Conservation (phyloP, 2,888 invertebrate genomes). For the Tiliacea aurago region DNA sequence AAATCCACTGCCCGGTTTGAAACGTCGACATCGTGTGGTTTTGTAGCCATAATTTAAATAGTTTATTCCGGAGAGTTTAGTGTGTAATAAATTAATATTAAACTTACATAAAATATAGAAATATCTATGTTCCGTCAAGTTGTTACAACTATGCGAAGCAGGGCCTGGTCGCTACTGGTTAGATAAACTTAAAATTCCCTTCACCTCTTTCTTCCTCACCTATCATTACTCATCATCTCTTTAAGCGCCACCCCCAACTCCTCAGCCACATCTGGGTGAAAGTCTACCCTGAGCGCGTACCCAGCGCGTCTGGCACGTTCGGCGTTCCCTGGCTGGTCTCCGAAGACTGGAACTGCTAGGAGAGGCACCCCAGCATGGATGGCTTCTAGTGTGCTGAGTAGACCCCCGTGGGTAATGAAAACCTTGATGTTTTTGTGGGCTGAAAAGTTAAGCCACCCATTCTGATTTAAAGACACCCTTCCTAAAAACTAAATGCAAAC, state of each 20-base stretch:
- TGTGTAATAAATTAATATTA: too few species aligned
- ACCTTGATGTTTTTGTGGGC: conserved; percentile 72
- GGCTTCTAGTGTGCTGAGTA: conserved; percentile 74
- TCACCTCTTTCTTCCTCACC: conserved; percentile 37
- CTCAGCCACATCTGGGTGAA: conserved; percentile 64
- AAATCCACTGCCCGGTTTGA: too few species aligned
- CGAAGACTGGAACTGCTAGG: conserved; percentile 78
- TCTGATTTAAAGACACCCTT: background rate
- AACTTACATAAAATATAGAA: too few species aligned
- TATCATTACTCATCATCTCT: conserved; percentile 73
- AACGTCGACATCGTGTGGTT: too few species aligned
- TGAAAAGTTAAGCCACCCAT: conserved; percentile 36
- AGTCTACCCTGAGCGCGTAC: conserved; percentile 70
- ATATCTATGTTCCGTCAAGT: too few species aligned
- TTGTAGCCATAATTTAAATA: too few species aligned
- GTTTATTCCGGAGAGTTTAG: too few species aligned
- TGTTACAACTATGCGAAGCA: too few species aligned
- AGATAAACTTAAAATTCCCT: too few species aligned
- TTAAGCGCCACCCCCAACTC: conserved; percentile 68
- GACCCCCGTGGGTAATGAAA: conserved; percentile 77
- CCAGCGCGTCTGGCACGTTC: conserved; percentile 69
- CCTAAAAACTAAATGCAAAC: background rate
- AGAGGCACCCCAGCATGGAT: conserved; percentile 77
- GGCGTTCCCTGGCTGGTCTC: conserved; percentile 80
- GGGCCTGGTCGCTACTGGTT: too few species aligned